phyloP scores from a whole-genome alignment of 2,113 vertebrate genomes.

The Elgaria multicarinata region DNA sequence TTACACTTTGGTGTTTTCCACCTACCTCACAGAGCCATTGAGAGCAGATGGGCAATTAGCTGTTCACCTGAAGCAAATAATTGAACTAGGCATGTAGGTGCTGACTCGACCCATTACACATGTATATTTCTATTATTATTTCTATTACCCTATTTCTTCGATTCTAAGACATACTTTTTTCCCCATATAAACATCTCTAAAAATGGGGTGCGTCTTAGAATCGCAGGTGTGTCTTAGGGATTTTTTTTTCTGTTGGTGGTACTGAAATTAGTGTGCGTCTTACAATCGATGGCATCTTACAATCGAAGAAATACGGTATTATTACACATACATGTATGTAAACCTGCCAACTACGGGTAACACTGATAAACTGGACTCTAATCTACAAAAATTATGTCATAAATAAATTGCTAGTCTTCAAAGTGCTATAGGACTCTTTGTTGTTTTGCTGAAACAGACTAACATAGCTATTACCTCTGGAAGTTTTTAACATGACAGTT shows the following conservation, averaged over 20 bases:
- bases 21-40: not conserved
- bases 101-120: too few relatives aligned
- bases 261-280: too few relatives aligned
- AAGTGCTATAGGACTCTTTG: not conserved
- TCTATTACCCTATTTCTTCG: too few relatives aligned
- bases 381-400: not conserved
- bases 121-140: too few relatives aligned
- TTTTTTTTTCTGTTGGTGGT: too few relatives aligned
- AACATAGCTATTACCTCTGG: not conserved
- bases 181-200: too few relatives aligned
- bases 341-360: not conserved
- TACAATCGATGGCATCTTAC: too few relatives aligned
- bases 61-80: not conserved
- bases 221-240: too few relatives aligned
- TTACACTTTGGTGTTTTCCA: not conserved
- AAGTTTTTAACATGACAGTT: not conserved
- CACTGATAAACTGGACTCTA: not conserved
- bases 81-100: not conserved
- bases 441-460: not conserved
- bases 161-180: too few relatives aligned
- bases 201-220: too few relatives aligned
- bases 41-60: not conserved
- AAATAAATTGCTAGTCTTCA: not conserved
- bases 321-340: too few relatives aligned
- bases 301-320: too few relatives aligned